Percentiles rank a stretch among this genome's conserved stretches.
Conservation (phyloP, 2,888 invertebrate genomes). For the Azorinus chamasolen region DNA sequence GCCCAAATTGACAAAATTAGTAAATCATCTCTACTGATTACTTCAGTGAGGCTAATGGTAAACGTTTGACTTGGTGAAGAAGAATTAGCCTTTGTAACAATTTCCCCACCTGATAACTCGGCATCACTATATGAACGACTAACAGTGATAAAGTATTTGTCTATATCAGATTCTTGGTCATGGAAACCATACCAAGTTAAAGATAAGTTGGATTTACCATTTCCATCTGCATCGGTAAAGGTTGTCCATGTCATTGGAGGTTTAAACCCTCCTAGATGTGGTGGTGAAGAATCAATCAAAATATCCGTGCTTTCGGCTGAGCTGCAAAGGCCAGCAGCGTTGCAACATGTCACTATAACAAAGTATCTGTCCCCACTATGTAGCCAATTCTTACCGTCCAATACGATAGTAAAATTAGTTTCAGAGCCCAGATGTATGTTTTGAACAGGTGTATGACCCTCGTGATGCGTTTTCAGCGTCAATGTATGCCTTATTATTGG, state of each 20-base stretch:
- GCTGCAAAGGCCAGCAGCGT: slow-evolving; percentile 64
- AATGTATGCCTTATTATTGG: slow-evolving; percentile 48
- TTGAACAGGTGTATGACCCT: slow-evolving; percentile 58
- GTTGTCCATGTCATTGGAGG: slow-evolving; percentile 52
- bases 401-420: slow-evolving; percentile 34
- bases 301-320: slow-evolving; percentile 49
- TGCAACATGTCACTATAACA: slow-evolving; percentile 60
- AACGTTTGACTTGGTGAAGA: slow-evolving; percentile 5
- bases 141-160: slow-evolving; percentile 46
- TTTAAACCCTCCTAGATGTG: slow-evolving; percentile 67
- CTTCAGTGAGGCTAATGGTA: slow-evolving; percentile 8
- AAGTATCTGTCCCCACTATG: slow-evolving; percentile 60
- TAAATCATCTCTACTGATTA: slow-evolving; percentile 27
- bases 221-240: neutral
- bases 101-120: slow-evolving; percentile 49
- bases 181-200: slow-evolving; percentile 69
- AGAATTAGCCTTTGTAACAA: neutral
- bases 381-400: slow-evolving; percentile 44
- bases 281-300: slow-evolving; percentile 70
- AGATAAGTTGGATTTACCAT: slow-evolving; percentile 12
- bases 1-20: slow-evolving; percentile 64
- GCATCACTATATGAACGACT: slow-evolving; percentile 49
- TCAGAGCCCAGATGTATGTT: slow-evolving; percentile 40
- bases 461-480: slow-evolving; percentile 49
- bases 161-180: slow-evolving; percentile 64